Percentiles rank a stretch among this genome's conserved stretches.
Evolutionary conservation across 2,888 invertebrate genomes (phyloP).

Genomic region (Tuberolachnus salignus): DNA sequence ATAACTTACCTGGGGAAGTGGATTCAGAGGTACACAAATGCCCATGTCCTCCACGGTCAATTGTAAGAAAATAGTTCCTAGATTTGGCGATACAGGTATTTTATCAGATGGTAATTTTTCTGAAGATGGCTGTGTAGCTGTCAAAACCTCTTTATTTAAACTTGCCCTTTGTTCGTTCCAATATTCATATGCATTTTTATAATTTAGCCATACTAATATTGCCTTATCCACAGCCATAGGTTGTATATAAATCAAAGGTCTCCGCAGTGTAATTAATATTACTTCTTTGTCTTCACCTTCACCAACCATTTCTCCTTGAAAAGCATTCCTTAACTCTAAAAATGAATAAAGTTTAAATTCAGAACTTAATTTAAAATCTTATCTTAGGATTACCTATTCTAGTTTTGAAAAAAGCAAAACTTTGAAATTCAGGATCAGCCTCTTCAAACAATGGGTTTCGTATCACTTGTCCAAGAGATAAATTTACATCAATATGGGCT

Average conservation of each 20-base stretch:
- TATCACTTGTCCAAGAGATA: constrained; percentile 92
- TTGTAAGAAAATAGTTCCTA: constrained; percentile 90
- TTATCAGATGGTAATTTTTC: constrained; percentile 82
- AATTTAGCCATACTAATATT: constrained; percentile 97
- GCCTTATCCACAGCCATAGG: constrained; percentile 98
- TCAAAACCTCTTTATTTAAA: constrained; percentile 84
- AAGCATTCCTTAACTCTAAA: constrained; percentile 74
- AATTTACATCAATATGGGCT: constrained; percentile 89
- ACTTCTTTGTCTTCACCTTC: constrained; percentile 79
- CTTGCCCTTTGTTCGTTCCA: constrained; percentile 96
- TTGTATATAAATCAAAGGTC: constrained; percentile 94
- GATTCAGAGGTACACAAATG: constrained; percentile 89
- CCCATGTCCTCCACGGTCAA: constrained; percentile 96
- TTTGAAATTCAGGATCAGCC: constrained; percentile 96
- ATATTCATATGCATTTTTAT: constrained; percentile 98
- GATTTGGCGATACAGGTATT: constrained; percentile 65
- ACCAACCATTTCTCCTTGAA: constrained; percentile 85
- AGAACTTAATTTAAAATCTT: not conserved
- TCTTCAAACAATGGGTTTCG: constrained; percentile 95
- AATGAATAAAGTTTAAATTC: constrained; percentile 26
- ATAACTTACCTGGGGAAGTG: constrained; percentile 71
- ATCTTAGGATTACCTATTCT: constrained; percentile 71
- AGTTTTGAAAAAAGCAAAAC: constrained; percentile 97
- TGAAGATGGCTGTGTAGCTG: constrained; percentile 74
- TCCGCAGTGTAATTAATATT: constrained; percentile 86